phyloP scores from a whole-genome alignment of 2,888 invertebrate species.

The Tethea ocularis region DNA sequence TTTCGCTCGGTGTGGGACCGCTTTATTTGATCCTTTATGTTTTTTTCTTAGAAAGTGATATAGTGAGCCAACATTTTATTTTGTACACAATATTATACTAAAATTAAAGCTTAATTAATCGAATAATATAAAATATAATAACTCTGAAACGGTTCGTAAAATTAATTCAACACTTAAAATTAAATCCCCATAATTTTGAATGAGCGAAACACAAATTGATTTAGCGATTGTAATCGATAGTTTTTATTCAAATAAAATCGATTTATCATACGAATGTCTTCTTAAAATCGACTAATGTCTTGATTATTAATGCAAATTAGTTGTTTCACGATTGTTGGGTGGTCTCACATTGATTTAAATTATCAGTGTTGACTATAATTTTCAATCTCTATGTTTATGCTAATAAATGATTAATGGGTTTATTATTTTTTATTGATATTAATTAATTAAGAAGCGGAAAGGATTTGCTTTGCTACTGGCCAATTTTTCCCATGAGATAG shows the following conservation, averaged over 20 bases:
- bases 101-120: neutral
- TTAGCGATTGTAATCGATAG: conserved; percentile 22
- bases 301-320: conserved; percentile 51
- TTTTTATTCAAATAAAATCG: conserved; percentile 24
- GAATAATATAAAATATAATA: neutral
- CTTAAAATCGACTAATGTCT: conserved; percentile 50
- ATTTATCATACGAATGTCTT: conserved; percentile 51
- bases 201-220: conserved; percentile 24
- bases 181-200: conserved; percentile 18
- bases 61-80: too few species aligned
- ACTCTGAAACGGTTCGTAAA: neutral
- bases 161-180: neutral
- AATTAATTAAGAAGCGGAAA: conserved; percentile 6
- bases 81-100: too few species aligned
- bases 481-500: neutral
- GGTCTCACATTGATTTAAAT: conserved; percentile 41
- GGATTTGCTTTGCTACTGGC: neutral
- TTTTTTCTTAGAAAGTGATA: too few species aligned
- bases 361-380: conserved; percentile 1
- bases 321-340: conserved; percentile 34
- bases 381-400: conserved; percentile 8
- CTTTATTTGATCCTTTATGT: too few species aligned
- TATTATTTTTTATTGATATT: conserved; percentile 8
- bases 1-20: too few species aligned
- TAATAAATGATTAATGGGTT: conserved; percentile 17